Percentiles rank a stretch among this genome's conserved stretches.
These are phyloP conservation scores for Gymnopithys bicolor DNA, from an alignment of 2,797 vertebrate genomes.

Conservation along the genomic window DNA sequence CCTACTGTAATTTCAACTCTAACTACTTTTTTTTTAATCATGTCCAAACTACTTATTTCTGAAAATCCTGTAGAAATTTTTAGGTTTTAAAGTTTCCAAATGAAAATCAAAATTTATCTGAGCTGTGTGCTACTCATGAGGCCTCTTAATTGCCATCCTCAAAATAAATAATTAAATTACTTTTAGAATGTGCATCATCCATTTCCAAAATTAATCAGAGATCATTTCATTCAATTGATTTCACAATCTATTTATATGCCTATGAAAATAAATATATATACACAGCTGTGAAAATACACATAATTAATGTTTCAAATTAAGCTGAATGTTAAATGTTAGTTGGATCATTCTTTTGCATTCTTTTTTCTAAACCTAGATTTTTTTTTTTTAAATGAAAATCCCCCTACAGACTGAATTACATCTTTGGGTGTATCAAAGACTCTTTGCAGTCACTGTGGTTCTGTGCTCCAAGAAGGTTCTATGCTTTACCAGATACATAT, in stretches of 20 bases:
- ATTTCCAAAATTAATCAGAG: neutral
- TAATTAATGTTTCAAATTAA: neutral
- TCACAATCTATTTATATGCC: neutral
- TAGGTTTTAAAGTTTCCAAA: neutral
- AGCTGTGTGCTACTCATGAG: neutral
- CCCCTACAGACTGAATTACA: fast-evolving
- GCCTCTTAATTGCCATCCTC: neutral
- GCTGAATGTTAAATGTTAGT: neutral
- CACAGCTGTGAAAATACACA: neutral
- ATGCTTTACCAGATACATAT: neutral
- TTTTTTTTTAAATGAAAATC: neutral
- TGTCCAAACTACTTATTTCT: neutral
- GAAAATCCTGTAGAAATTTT: neutral
- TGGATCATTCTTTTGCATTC: neutral
- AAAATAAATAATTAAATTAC: neutral
- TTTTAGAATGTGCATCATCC: neutral
- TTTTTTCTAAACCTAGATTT: neutral
- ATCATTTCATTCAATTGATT: neutral
- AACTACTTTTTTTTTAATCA: neutral
- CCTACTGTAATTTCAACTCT: neutral
- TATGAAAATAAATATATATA: neutral
- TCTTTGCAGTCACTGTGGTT: neutral
- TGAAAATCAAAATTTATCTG: neutral
- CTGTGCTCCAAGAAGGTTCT: neutral
- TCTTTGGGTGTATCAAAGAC: neutral